Evolutionary conservation across 2,797 vertebrate genomes (phyloP).

Genomic region (Thaleichthys pacificus): DNA sequence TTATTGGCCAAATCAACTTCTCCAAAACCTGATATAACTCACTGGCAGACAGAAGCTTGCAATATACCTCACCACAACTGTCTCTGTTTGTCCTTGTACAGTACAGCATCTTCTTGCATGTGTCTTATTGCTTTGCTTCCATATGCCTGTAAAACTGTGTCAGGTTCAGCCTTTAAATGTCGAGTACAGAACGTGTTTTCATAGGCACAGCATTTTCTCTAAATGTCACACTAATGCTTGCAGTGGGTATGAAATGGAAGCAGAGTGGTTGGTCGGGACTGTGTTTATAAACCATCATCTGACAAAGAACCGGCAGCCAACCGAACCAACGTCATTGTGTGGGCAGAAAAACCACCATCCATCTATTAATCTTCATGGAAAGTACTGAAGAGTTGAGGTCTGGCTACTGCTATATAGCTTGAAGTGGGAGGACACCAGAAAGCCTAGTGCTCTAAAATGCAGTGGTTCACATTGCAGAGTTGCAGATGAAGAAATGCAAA

Average conservation of each 20-base stretch:
- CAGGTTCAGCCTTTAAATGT: slow-evolving; percentile 23
- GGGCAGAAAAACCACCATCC: slow-evolving; percentile 39
- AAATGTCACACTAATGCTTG: slow-evolving; percentile 10
- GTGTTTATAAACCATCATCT: slow-evolving; percentile 42
- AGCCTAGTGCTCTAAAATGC: not conserved
- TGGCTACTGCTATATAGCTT: slow-evolving; percentile 41
- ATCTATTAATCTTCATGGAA: slow-evolving; percentile 45
- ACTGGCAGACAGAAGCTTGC: slow-evolving; percentile 33
- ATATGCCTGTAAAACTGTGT: slow-evolving; percentile 28
- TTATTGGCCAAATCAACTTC: slow-evolving; percentile 34
- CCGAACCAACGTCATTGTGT: slow-evolving; percentile 45
- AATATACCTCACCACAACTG: slow-evolving; percentile 38
- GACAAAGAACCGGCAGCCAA: slow-evolving; percentile 38
- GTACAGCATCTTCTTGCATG: slow-evolving; percentile 33
- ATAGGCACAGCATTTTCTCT: not conserved
- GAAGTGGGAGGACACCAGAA: slow-evolving; percentile 37
- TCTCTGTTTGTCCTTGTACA: slow-evolving; percentile 31
- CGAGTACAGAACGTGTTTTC: slow-evolving; percentile 18
- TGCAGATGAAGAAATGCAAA: not conserved
- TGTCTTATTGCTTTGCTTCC: slow-evolving; percentile 15
- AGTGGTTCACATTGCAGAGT: not conserved
- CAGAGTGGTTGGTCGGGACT: slow-evolving; percentile 20
- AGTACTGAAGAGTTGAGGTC: slow-evolving; percentile 42
- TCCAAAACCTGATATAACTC: slow-evolving; percentile 50
- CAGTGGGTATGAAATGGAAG: slow-evolving; percentile 17